Evolutionary conservation across 1,140 invertebrate genomes (phyloP), one percentile per base, ranked within the genome.

Genomic region (Laodelphax striatellus): DNA sequence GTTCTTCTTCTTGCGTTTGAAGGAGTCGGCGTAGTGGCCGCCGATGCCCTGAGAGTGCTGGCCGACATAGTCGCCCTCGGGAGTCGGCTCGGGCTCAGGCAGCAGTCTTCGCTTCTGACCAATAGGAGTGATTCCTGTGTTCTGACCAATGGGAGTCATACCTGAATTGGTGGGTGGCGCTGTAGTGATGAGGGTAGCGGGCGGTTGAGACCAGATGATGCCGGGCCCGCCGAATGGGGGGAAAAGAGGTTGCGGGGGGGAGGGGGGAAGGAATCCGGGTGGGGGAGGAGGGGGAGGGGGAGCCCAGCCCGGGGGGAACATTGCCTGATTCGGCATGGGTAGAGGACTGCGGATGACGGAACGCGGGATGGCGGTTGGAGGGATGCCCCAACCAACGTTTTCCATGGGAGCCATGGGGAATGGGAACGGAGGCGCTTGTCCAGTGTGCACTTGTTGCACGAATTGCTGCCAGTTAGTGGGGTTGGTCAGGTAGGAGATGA

Each of bases 1-100:
- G 10, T 72, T 73, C 67, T 73, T 75, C 62, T 76, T 76, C 62
- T 72, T 70, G 64, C 72, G 76, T 58, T 75, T 72, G 62, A 79
- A 80, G 0, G 76, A 77, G 61, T 80, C 78, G 9, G 78, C 75
- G 68, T 82, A 82, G 64, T 82, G 79, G 19, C 76, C 79, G 5
- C 79, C 77, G 5, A 81, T 67, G 1, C 79, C 79, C 65, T 79
- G 79, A 14, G 79, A 79, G 68, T 79, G 78, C 61, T 80, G 79
- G n/a, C 78, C 77, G 55, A 79, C 73, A 60, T 79, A 79, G 21
- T 70, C 69, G 2, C 72, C 72, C 64, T 80, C 78, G 5, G 78
- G 78, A 64, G 73, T 78, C 6, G 73, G 71, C 63, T 79, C 78
- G 11, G 79, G 79, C 5, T 73, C 71, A 5, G 79, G 78, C 19